A percentile compares a stretch with the other conserved stretches of the same genome.
These are phyloP conservation scores for Epinephelus malabaricus DNA, from an alignment of 2,797 vertebrate genomes.

Conservation along the genomic window DNA sequence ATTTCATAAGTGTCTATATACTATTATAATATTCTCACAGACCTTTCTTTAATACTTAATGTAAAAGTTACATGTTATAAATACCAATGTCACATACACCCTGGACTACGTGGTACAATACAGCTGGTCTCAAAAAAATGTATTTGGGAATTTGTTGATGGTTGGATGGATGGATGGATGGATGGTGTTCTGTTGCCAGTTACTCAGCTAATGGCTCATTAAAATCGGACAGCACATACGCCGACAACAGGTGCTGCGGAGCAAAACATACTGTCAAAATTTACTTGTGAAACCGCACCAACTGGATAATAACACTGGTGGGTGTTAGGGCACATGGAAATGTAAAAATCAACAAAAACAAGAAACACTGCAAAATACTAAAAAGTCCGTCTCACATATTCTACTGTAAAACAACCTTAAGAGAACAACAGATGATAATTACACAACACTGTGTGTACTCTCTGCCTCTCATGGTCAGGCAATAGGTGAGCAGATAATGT, in stretches of 20 bases:
- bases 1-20: no score
- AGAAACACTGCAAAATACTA: slow-evolving; percentile 11
- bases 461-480: neutral
- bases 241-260: slow-evolving; percentile 51
- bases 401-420: slow-evolving; percentile 1
- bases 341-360: slow-evolving; percentile 9
- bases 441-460: neutral
- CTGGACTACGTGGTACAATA: no score
- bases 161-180: neutral
- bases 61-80: no score
- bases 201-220: slow-evolving; percentile 28
- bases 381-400: slow-evolving; percentile 21
- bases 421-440: neutral
- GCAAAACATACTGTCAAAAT: slow-evolving; percentile 55
- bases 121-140: no score
- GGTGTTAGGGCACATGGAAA: slow-evolving; percentile 35
- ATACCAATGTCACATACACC: no score
- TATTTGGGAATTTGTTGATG: no score
- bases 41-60: no score
- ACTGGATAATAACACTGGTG: slow-evolving; percentile 50
- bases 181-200: slow-evolving; percentile 1
- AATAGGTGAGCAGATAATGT: slow-evolving; percentile 49
- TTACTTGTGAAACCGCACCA: slow-evolving; percentile 61
- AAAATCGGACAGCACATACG: slow-evolving; percentile 35
- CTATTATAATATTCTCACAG: no score